Base-by-base conservation (phyloP, 2,888 invertebrate genomes). In the Andrena bicolor region DNA sequence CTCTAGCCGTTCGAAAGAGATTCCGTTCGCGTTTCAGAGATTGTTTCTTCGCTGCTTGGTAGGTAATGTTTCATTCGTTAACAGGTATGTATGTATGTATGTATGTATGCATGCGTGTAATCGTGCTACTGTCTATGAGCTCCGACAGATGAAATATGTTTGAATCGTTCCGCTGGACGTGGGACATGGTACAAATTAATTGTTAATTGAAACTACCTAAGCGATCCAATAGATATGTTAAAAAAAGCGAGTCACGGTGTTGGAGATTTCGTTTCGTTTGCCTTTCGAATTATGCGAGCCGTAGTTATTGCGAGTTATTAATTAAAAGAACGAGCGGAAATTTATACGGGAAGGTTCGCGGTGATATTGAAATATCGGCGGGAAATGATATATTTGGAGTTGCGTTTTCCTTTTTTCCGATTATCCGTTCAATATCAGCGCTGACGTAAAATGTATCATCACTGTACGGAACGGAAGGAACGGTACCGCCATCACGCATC, bases 21-120 rank as follows among this genome's bases (percentile, higher is more conserved):
- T 77, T 74, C 84, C 81, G 80, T 77, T 82, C 83, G 87, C 91
- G 91, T 91, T 90, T 92, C 91, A 92, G 83, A 86, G 89, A 90
- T 89, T 90, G 89, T 90, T 90, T 84, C 76, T 90, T 7, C 85
- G 74, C 82, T 81, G 81, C 82, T 83, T 61, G 87, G 86, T 86
- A 87, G 87, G 86, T 86, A 86, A 92, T 92, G 91, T 91, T 90
- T 92, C 92, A 92, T 90, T 91, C 90, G 91, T 90, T 92, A 92
- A 91, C 90, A 90, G 90, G n/a, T n/a, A 23, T 23, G 58, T 58
- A 35, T 10, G 41, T 41, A 13, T 13, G 35, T 13, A 13, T 41
- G 35, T 41, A 16, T 41, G 16, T 16, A 16, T 41, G 89, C 88
- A 16, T 41, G 89, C 88, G 89, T 90, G 90, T 91, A 92, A 92